Conservation (phyloP, 64 coral and sea anemone genomes). For the Stichodactyla mertensii region DNA sequence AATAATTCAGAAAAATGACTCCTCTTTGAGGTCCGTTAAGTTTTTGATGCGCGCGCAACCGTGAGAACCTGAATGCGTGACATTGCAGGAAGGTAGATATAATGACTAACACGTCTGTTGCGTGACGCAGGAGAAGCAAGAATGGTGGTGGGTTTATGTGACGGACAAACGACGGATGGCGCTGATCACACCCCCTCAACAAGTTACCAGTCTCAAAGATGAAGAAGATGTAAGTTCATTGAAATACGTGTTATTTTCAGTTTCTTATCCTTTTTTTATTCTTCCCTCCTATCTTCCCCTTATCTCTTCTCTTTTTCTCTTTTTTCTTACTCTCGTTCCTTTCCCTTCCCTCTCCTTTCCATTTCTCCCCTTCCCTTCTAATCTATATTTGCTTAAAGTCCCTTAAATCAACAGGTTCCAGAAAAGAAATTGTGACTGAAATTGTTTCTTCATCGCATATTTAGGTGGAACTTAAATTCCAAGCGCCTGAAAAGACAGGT, state of each 20-base stretch:
- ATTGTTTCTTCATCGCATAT: background rate
- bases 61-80: no score
- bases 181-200: constrained; percentile 71
- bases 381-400: no score
- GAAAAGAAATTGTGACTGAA: background rate
- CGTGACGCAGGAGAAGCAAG: constrained; percentile 80
- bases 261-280: background rate
- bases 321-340: background rate
- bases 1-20: no score
- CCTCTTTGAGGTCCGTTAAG: no score
- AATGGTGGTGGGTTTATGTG: constrained; percentile 99
- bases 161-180: constrained; percentile 62
- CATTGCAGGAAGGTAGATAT: no score
- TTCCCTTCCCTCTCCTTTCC: background rate
- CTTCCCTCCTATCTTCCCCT: background rate
- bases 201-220: constrained; percentile 68
- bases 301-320: background rate
- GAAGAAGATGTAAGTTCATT: constrained; percentile 69
- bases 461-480: constrained; percentile 88
- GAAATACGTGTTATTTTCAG: no score
- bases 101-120: background rate
- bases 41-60: no score
- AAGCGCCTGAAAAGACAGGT: constrained; percentile 76
- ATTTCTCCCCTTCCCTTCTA: no score
- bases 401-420: no score